Base-by-base conservation (phyloP, 2,888 invertebrate genomes). In the Phlogophora meticulosa region DNA sequence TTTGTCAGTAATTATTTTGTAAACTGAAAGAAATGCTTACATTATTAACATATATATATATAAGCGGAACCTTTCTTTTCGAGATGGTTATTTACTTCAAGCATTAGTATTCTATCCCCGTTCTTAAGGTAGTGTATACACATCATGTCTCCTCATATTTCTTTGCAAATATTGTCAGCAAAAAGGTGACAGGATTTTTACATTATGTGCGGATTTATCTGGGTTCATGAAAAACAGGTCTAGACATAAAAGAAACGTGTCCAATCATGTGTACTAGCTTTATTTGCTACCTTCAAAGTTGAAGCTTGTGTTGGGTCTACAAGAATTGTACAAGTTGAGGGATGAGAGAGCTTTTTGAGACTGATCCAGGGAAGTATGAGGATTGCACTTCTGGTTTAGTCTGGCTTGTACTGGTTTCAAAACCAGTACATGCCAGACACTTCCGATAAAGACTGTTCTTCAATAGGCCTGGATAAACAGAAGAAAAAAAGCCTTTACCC, bases 81-180 rank as follows among this genome's bases (percentile, higher is more conserved):
- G n/a, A 60, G 57, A 57, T 59, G n/a, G 28, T 46, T 62, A 59
- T 68, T 52, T 45, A 56, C 48, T 53, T 53, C 22, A 22, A 20
- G 42, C 51, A 76, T 75, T 65, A 76, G 61, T 71, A 75, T 75
- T 71, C 71, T 22, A 5, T 0, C n/a, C 9, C 5, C 49, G 49
- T 46, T 7, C 20, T 4, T 40, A 61, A 58, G 56, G 58, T 68
- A 56, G 10, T 34, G 28, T 49, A 36, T 24, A 56, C 52, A 42
- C 45, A 42, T 42, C 38, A 22, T 40, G 45, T 45, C 48, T 49
- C 5, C 2, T 43, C 49, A 62, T 62, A 62, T 76, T 48, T 72
- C 58, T 76, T 52, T 13, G 52, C 24, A 49, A 60, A 74, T 75
- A 55, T 57, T 43, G 38, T 69, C 45, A 57, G 48, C 28, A 43